phyloP scores from a whole-genome alignment of 2,113 vertebrate species.

The Danionella cerebrum region DNA sequence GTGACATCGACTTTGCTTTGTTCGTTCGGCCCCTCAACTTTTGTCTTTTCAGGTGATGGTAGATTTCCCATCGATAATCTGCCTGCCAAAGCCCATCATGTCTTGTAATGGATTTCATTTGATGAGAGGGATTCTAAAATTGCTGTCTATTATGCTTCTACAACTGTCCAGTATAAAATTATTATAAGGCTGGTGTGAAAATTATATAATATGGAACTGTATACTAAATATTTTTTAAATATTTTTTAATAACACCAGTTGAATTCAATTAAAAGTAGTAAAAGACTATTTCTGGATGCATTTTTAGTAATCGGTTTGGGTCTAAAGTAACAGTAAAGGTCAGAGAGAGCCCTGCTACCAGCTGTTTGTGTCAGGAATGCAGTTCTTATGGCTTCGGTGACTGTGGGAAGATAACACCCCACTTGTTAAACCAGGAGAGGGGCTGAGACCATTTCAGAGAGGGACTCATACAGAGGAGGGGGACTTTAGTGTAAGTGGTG shows the following conservation, averaged over 20 bases:
- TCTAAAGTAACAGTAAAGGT: not conserved
- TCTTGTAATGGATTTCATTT: constrained; percentile 22
- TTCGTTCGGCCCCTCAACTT: constrained; percentile 3
- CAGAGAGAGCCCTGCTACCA: not conserved
- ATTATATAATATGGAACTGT: too few relatives aligned
- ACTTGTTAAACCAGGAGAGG: constrained; percentile 28
- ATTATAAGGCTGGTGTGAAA: too few relatives aligned
- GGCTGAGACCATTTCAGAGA: not conserved
- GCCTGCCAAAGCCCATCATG: constrained; percentile 25
- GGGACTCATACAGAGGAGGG: not conserved
- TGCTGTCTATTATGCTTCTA: too few relatives aligned
- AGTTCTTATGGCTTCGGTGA: constrained; percentile 21
- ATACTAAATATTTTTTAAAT: too few relatives aligned
- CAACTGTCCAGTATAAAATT: too few relatives aligned
- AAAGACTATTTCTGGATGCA: too few relatives aligned
- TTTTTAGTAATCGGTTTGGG: too few relatives aligned
- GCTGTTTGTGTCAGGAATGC: not conserved
- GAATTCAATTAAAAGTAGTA: too few relatives aligned
- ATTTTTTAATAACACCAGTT: too few relatives aligned
- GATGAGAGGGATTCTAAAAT: too few relatives aligned
- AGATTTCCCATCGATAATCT: constrained; percentile 9
- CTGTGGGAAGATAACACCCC: constrained; percentile 44
- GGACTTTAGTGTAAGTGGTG: constrained; percentile 16
- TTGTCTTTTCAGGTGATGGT: constrained; percentile 28
- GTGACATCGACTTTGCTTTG: not conserved